Percentiles rank a stretch among this genome's conserved stretches.
phyloP scores from a whole-genome alignment of 2,888 invertebrate genomes.

The Phengaris alcon region DNA sequence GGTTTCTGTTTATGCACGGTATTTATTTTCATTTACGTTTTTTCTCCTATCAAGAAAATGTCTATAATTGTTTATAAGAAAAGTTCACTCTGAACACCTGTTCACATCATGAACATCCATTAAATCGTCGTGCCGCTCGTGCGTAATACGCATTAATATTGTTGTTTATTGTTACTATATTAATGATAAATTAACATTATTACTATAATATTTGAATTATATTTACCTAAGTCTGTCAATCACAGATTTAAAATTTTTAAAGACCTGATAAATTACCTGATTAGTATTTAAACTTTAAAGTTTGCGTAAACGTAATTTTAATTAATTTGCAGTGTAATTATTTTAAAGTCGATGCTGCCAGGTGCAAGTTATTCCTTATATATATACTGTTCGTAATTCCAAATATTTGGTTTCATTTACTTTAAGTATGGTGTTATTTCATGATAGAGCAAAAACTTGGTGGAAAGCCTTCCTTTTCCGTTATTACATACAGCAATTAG shows the following conservation, averaged over 20 bases:
- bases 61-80: not conserved
- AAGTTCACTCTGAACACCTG: constrained; percentile 16
- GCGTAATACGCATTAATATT: not conserved
- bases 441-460: constrained; percentile 38
- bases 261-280: too few relatives aligned
- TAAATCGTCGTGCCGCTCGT: not conserved
- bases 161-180: not conserved
- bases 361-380: constrained; percentile 25
- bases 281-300: not conserved
- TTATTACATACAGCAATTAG: constrained; percentile 70
- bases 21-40: not conserved
- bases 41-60: not conserved
- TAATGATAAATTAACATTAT: not conserved
- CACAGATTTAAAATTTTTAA: not conserved
- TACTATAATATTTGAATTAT: not conserved
- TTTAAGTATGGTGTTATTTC: constrained; percentile 36
- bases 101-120: not conserved
- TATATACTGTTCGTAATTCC: constrained; percentile 5
- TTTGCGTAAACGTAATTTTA: not conserved
- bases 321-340: not conserved
- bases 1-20: not conserved
- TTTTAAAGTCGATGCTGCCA: not conserved
- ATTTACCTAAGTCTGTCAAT: not conserved
- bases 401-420: constrained; percentile 36
- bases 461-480: constrained; percentile 69